Evolutionary conservation across 2,797 vertebrate genomes (phyloP), one percentile per base, ranked within the genome.

Genomic region (Acanthurus leucopareius): DNA sequence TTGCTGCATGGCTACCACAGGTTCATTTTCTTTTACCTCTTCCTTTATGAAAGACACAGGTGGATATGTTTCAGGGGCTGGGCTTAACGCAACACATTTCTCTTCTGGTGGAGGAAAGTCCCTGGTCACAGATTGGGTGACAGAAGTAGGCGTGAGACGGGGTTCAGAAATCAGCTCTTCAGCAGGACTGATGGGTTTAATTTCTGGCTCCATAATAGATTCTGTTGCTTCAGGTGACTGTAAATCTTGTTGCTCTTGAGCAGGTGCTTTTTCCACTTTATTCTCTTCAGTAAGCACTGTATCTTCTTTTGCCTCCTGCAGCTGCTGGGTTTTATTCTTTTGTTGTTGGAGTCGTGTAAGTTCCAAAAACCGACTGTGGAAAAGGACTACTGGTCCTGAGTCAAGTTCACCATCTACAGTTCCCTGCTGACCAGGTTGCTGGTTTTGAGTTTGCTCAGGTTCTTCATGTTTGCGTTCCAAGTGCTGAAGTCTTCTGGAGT

Each of bases 321-420:
- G 91, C 74, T 95, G 96, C 77, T 96, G 96, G 54, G 95, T 95
- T 92, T 95, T 99, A 80, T 96, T 96, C 73, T 98, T 99, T 91
- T 98, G 97, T 74, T 99, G 97, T 94, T 99, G 97, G 58, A 98
- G 94, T 76, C 91, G 91, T 53, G 89, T 96, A 35, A 96, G 86
- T 81, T 99, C 98, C 88, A 99, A 92, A 89, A 99, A 99, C 14
- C 97, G 96, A 79, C 97, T 98, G 78, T 98, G 97, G 88, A 99
- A 99, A 38, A 99, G 97, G 45, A 99, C 97, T 61, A 98, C 97
- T 0, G 98, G 98, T 73, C 97, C 98, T 0, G 94, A 94, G 61
- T 95, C 96, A 70, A 92, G 83, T 1, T 95, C 94, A 0, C 96
- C 96, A 7, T 99, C 98, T 0, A 87, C 83, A 48, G 95, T 89